These are phyloP conservation scores for Leucoma salicis DNA, from an alignment of 2,888 invertebrate species.

Conservation along the genomic window DNA sequence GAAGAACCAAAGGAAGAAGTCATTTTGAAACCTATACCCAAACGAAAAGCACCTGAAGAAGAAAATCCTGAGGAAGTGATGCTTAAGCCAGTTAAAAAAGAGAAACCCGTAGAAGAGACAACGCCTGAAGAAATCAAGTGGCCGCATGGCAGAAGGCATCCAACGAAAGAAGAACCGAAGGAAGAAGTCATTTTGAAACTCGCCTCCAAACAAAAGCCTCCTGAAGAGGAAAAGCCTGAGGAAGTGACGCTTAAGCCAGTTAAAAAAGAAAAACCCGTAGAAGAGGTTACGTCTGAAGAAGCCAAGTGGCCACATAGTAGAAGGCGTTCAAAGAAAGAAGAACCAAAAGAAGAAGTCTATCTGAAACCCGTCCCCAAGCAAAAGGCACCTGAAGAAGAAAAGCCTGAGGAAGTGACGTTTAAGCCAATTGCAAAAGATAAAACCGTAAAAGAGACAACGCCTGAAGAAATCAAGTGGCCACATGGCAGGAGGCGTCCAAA, in stretches of 20 bases:
- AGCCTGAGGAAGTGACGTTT: slow-evolving; percentile 52
- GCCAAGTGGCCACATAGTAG: slow-evolving; percentile 42
- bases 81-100: neutral
- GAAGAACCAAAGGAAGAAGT: neutral
- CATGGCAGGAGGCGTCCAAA: slow-evolving; percentile 24
- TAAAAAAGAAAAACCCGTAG: slow-evolving; percentile 47
- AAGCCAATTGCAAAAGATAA: neutral
- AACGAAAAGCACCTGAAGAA: neutral
- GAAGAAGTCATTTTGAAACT: neutral
- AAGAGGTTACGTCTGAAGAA: slow-evolving; percentile 28
- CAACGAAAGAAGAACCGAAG: neutral
- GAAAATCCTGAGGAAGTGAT: neutral
- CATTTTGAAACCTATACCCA: neutral
- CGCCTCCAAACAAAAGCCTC: neutral
- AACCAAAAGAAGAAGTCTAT: slow-evolving; percentile 46
- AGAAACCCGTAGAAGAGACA: neutral
- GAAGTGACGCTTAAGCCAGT: slow-evolving; percentile 47
- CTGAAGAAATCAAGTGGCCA: neutral
- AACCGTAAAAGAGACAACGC: neutral
- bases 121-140: neutral
- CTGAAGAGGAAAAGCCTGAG: slow-evolving; percentile 44
- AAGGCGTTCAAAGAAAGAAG: slow-evolving; percentile 41
- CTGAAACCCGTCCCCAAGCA: slow-evolving; percentile 55
- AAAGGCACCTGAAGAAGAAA: slow-evolving; percentile 51
- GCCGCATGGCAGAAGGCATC: neutral